Conservation (phyloP, 2,113 vertebrate species). For the Todiramphus saurophagus region DNA sequence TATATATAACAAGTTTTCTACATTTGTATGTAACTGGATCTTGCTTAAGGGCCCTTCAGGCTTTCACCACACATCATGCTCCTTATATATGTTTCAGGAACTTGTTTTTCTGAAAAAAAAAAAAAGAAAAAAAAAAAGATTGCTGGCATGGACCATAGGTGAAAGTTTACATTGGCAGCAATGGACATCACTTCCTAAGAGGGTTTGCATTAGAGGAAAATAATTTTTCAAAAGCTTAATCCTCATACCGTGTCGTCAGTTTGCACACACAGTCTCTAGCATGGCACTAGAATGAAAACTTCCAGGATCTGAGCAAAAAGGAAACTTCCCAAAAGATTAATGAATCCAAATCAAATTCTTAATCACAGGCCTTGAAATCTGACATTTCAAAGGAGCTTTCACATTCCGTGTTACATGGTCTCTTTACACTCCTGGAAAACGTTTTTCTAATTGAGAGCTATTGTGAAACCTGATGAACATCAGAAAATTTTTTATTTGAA, state of each 20-base stretch:
- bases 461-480: slow-evolving; percentile 1
- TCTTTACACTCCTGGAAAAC: neutral
- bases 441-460: neutral
- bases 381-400: neutral
- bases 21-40: neutral
- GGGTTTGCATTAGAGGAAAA: neutral
- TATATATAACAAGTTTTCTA: neutral
- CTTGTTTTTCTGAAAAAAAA: neutral
- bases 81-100: neutral
- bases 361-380: neutral
- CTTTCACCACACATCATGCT: neutral
- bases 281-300: neutral
- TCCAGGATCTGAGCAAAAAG: neutral
- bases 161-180: slow-evolving; percentile 22
- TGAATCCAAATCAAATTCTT: neutral
- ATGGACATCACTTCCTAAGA: neutral
- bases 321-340: neutral
- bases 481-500: neutral
- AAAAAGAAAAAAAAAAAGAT: neutral
- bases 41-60: neutral
- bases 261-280: neutral
- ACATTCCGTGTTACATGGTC: neutral
- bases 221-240: slow-evolving; percentile 10
- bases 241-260: neutral
- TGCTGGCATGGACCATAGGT: neutral